Evolutionary conservation across 2,888 invertebrate genomes (phyloP).

Genomic region (Pammene aurita): DNA sequence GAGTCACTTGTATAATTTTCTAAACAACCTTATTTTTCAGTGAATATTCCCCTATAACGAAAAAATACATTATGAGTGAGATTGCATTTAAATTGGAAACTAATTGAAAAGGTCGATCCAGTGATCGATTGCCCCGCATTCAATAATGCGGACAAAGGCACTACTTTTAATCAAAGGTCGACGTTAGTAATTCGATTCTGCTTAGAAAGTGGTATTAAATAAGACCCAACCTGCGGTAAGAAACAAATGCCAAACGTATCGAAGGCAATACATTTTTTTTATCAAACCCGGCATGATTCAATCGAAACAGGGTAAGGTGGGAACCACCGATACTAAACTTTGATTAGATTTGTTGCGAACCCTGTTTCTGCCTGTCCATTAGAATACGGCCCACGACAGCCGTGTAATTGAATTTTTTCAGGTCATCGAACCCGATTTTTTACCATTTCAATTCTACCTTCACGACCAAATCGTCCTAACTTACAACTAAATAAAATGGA

Average conservation of each 20-base stretch:
- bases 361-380: constrained; percentile 53
- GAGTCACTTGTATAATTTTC: too few relatives aligned
- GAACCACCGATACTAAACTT: constrained; percentile 51
- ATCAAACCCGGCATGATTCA: constrained; percentile 46
- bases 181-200: not conserved
- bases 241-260: constrained; percentile 21
- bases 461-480: not conserved
- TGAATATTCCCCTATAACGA: too few relatives aligned
- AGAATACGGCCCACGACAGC: constrained; percentile 62
- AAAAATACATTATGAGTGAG: too few relatives aligned
- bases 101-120: too few relatives aligned
- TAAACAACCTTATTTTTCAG: too few relatives aligned
- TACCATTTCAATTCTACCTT: constrained; percentile 25
- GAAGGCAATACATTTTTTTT: constrained; percentile 33
- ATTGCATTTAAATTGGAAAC: too few relatives aligned
- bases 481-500: not conserved
- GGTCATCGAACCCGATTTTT: constrained; percentile 57
- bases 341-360: constrained; percentile 59
- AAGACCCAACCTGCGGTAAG: constrained; percentile 2
- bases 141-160: not conserved
- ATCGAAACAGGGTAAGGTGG: constrained; percentile 44
- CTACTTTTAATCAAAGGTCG: not conserved
- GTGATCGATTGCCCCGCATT: not conserved
- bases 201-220: not conserved
- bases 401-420: constrained; percentile 67